phyloP scores from a whole-genome alignment of 2,888 invertebrate genomes.

The Aphidius colemani region DNA sequence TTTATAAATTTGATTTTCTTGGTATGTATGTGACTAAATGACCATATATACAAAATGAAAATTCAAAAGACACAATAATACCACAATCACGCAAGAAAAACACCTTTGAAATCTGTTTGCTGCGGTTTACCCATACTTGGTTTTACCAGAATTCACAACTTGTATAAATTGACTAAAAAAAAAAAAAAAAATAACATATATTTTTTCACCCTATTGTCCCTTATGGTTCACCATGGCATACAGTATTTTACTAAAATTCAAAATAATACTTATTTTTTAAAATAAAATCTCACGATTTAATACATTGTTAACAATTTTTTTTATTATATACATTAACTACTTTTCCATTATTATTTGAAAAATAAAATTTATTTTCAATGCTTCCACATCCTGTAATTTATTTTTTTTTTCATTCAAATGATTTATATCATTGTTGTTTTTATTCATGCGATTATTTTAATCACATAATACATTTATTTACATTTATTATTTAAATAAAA shows the following conservation, averaged over 20 bases:
- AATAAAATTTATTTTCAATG: conserved; percentile 5
- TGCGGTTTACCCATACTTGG: conserved; percentile 23
- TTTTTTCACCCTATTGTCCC: too few species aligned
- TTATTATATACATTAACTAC: conserved; percentile 1
- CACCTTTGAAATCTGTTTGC: conserved; percentile 26
- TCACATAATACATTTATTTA: not conserved
- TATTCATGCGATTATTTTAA: not conserved
- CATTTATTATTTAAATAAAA: not conserved
- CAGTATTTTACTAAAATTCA: too few species aligned
- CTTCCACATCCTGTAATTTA: conserved; percentile 4
- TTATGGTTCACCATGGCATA: too few species aligned
- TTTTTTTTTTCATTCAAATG: conserved; percentile 12
- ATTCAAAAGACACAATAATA: conserved; percentile 15
- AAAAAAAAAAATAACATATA: too few species aligned
- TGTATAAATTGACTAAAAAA: too few species aligned
- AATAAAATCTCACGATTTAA: conserved; percentile 18
- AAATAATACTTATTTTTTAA: not conserved
- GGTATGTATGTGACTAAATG: not conserved
- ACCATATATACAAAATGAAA: conserved; percentile 15
- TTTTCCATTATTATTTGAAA: conserved; percentile 14
- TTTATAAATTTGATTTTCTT: too few species aligned
- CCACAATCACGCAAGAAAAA: conserved; percentile 24
- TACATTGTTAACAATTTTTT: conserved; percentile 8
- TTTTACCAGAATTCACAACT: conserved; percentile 1
- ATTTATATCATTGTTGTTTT: not conserved